phyloP scores from a whole-genome alignment of 2,797 vertebrate species.

The Acomys russatus region DNA sequence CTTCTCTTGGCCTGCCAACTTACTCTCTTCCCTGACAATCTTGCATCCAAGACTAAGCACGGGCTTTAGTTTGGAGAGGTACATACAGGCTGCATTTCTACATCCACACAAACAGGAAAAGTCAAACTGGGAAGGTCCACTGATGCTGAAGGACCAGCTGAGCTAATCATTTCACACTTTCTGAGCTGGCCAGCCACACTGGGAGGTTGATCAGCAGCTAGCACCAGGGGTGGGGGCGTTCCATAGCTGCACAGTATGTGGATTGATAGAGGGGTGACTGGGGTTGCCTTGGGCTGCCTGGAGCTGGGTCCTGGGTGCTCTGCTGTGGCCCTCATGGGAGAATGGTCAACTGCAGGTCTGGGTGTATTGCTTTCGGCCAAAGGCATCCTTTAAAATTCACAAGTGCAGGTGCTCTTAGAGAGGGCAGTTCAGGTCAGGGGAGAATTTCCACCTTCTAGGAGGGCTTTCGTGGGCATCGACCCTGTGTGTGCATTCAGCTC shows the following conservation, averaged over 20 bases:
- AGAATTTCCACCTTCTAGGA: too few relatives aligned
- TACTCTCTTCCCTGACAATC: rapidly evolving
- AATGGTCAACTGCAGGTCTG: rapidly evolving
- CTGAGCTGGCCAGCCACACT: neutral
- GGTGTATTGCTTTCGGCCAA: neutral
- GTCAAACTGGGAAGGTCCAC: neutral
- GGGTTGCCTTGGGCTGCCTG: neutral
- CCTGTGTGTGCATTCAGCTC: too few relatives aligned
- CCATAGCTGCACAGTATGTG: rapidly evolving
- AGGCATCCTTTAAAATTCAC: neutral
- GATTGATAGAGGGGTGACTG: neutral
- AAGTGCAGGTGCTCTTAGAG: neutral
- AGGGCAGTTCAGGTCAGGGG: neutral
- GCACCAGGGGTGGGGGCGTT: neutral
- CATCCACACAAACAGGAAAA: neutral
- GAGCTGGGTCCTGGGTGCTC: neutral
- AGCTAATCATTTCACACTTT: neutral
- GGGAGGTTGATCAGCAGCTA: neutral
- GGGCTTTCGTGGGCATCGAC: neutral
- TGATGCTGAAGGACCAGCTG: neutral
- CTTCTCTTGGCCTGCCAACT: too few relatives aligned
- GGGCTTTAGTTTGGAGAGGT: neutral
- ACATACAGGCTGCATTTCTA: neutral
- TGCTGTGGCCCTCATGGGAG: rapidly evolving
- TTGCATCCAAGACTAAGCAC: rapidly evolving